These are phyloP conservation scores for Caprella mutica DNA, from an alignment of 2,888 invertebrate genomes.

Conservation along the genomic window DNA sequence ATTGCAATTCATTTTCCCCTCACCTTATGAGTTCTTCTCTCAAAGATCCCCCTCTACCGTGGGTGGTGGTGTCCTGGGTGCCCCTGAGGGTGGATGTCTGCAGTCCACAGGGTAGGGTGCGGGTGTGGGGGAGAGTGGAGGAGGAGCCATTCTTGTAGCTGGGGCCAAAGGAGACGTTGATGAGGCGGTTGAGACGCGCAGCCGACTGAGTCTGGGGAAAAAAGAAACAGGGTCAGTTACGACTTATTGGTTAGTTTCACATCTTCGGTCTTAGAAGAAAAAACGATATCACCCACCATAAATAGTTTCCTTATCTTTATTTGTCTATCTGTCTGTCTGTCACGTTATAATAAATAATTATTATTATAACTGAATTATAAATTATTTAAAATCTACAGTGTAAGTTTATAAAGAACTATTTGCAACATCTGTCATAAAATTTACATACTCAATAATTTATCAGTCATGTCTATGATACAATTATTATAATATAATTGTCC, in stretches of 20 bases:
- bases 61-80: constrained; percentile 77
- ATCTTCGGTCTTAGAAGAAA: too few relatives aligned
- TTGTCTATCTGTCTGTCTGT: not conserved
- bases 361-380: too few relatives aligned
- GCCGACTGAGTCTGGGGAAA: constrained; percentile 27
- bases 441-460: constrained; percentile 6
- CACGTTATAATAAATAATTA: not conserved
- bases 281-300: too few relatives aligned
- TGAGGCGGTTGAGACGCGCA: constrained; percentile 24
- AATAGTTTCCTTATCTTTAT: not conserved
- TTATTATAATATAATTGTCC: too few relatives aligned
- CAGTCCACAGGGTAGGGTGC: constrained; percentile 4
- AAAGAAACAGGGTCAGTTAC: too few relatives aligned
- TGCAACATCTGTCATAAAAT: not conserved
- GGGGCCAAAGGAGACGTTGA: constrained; percentile 15
- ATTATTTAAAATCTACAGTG: too few relatives aligned
- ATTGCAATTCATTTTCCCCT: too few relatives aligned
- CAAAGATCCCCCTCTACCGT: constrained; percentile 33
- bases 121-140: constrained; percentile 6
- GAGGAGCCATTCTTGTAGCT: not conserved
- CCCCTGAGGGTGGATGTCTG: constrained; percentile 45
- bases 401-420: too few relatives aligned
- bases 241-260: too few relatives aligned
- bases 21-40: not conserved
- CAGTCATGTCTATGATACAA: too few relatives aligned